Evolutionary conservation across 2,888 invertebrate genomes (phyloP).

Genomic region (Rotaria macrura): DNA sequence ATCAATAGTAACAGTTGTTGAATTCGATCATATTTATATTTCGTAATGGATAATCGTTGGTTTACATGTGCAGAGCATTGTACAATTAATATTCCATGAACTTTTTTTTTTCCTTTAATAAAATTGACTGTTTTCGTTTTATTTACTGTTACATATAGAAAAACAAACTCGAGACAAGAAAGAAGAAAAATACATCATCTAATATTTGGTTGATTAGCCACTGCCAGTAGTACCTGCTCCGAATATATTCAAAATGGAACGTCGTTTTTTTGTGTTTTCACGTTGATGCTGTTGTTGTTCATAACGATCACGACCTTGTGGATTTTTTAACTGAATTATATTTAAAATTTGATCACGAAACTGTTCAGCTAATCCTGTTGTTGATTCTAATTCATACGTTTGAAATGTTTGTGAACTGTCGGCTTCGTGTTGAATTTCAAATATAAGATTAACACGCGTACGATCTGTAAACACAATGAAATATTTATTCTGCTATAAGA

Average conservation of each 20-base stretch:
- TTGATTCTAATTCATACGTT: background rate
- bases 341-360: background rate
- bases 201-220: background rate
- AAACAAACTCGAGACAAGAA: background rate
- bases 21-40: no score
- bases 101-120: no score
- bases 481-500: no score
- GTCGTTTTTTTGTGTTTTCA: constrained; percentile 1
- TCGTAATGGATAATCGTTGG: no score
- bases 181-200: background rate
- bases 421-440: background rate
- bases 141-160: constrained; percentile 2
- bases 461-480: background rate
- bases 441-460: background rate
- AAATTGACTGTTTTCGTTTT: background rate
- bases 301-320: background rate
- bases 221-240: background rate
- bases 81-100: no score
- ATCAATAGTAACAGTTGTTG: no score
- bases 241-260: background rate
- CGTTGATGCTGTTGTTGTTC: background rate
- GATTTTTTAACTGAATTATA: background rate
- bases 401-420: background rate
- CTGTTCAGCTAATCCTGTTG: background rate
- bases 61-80: no score